These are phyloP conservation scores for Drosophila macrothrix DNA, from an alignment of 2,888 invertebrate species.

Conservation along the genomic window DNA sequence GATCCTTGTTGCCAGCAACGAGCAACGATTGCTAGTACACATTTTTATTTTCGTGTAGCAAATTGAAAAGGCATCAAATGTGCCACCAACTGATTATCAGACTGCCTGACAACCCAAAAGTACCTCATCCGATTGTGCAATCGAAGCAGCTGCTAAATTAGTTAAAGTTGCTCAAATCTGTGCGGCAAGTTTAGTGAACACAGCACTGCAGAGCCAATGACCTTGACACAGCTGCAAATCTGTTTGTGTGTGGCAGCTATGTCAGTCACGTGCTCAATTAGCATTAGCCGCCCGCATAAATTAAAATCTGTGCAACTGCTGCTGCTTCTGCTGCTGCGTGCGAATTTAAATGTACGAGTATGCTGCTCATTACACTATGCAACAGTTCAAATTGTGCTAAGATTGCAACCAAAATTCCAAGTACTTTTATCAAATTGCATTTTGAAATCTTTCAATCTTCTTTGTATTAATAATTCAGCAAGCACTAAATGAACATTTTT, in stretches of 20 bases:
- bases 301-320: neutral
- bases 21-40: slow-evolving; percentile 2
- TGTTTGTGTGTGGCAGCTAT: neutral
- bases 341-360: neutral
- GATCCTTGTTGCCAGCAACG: slow-evolving; percentile 24
- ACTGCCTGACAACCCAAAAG: neutral
- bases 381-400: neutral
- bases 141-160: slow-evolving; percentile 44
- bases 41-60: slow-evolving; percentile 68
- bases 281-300: neutral
- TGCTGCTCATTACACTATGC: neutral
- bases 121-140: slow-evolving; percentile 6
- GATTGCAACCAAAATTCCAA: neutral
- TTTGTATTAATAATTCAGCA: neutral
- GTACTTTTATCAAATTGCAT: neutral
- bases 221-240: slow-evolving; percentile 1
- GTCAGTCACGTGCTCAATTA: slow-evolving; percentile 70
- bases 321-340: neutral
- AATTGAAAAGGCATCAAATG: slow-evolving; percentile 70
- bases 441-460: neutral
- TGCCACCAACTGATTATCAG: slow-evolving; percentile 28
- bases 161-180: slow-evolving; percentile 30
- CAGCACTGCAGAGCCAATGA: slow-evolving; percentile 3
- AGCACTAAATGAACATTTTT: neutral
- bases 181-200: slow-evolving; percentile 24